Evolutionary conservation across 1,140 invertebrate species (phyloP), one percentile per base, ranked within the genome.

Genomic region (Euura saliciscinereae): DNA sequence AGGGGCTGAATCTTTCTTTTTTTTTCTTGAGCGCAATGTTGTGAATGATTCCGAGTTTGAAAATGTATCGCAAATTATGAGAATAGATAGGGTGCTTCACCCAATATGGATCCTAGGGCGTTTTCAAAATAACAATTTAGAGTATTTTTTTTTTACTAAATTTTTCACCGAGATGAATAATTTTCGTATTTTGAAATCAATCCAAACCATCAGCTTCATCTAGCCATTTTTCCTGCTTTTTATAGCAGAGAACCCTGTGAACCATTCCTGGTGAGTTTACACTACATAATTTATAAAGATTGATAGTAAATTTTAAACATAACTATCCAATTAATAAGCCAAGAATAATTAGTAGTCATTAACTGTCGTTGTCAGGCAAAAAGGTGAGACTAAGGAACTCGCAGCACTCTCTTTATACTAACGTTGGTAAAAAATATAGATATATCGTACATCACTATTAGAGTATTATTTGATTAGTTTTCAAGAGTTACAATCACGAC

Each of bases 361-460:
- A 59, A 59, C 51, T 59, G 51, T 59, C n/a, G n/a, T 59, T n/a
- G 13, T 59, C 8, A 59, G 51, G 51, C 51, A 59, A 59, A 59
- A 59, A 59, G 51, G 51, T 59, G 51, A 59, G 8, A 59, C 51
- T 59, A 59, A 59, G 51, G 51, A 59, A 59, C 51, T 59, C 5
- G 51, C 13, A 59, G 13, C 51, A 59, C 51, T 59, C 13, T 59
- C 13, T 28, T 28, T 59, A 59, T n/a, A 59, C 51, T 59, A 59
- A 59, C 51, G 13, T 59, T n/a, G 51, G 51, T 59, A 59, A 59
- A 59, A 59, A 59, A 59, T 59, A 59, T 59, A 59, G 51, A 59
- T 59, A 59, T 59, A 59, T 8, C 51, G 51, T 59, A 59, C 51
- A 59, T 59, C 5, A 59, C 51, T 4, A 59, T 59, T 59, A 59